Percentiles rank a stretch among this genome's conserved stretches.
These are phyloP conservation scores for Zaprionus obscuricornis DNA, from an alignment of 2,888 invertebrate species.

Conservation along the genomic window DNA sequence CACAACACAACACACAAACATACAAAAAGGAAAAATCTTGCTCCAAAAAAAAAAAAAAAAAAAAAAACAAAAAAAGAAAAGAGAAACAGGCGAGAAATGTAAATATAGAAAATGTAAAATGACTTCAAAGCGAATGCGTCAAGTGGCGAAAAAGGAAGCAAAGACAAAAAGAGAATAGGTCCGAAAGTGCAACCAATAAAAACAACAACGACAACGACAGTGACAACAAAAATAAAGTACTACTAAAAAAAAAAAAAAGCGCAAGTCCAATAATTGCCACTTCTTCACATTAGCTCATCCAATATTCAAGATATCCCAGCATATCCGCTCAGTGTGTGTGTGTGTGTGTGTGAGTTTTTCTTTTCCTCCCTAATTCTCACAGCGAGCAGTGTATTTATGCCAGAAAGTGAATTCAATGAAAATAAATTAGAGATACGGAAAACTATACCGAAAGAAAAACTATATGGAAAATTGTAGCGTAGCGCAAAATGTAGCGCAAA, in stretches of 20 bases:
- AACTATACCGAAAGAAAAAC: conserved; percentile 43
- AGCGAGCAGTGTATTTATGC: too few species aligned
- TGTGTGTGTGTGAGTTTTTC: too few species aligned
- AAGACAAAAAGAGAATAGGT: conserved; percentile 21
- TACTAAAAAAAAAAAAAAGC: conserved; percentile 39
- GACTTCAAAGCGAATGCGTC: conserved; percentile 62
- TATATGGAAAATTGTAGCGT: conserved; percentile 27
- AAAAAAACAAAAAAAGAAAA: conserved; percentile 4
- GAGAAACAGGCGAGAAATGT: conserved; percentile 34
- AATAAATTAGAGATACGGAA: conserved; percentile 27
- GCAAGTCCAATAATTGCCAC: too few species aligned
- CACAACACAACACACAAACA: too few species aligned
- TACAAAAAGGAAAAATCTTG: too few species aligned
- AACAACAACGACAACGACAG: not conserved
- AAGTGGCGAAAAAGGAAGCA: conserved; percentile 36
- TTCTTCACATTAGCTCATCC: too few species aligned
- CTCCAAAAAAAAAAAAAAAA: conserved; percentile 47
- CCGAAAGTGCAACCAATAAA: conserved; percentile 12
- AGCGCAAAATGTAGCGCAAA: conserved; percentile 29
- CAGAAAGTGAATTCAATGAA: conserved; percentile 20
- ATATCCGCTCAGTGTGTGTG: too few species aligned
- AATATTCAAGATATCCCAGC: too few species aligned
- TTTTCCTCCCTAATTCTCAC: too few species aligned
- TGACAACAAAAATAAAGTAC: too few species aligned
- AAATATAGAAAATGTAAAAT: conserved; percentile 48